Conservation (phyloP, 2,797 vertebrate species). For the Hydrocynus forskahlii region DNA sequence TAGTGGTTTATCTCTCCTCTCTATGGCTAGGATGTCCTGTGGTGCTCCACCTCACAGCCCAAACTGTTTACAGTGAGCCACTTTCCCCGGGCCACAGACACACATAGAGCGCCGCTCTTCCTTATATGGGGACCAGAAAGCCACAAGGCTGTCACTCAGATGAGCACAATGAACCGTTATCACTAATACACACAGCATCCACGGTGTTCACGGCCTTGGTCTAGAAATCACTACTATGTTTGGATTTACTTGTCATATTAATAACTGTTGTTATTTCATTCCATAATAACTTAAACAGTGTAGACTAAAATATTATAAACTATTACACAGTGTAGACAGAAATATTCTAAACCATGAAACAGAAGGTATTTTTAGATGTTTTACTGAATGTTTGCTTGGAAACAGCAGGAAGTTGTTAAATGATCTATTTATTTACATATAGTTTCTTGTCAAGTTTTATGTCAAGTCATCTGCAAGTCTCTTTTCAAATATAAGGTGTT, state of each 20-base stretch:
- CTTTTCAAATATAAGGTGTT: too few relatives aligned
- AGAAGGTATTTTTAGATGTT: background rate
- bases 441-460: too few relatives aligned
- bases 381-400: background rate
- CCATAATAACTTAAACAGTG: background rate
- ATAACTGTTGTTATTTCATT: background rate
- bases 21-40: constrained; percentile 60
- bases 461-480: too few relatives aligned
- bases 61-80: constrained; percentile 77
- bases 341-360: background rate
- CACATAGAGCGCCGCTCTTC: constrained; percentile 64
- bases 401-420: background rate
- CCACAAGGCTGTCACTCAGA: constrained; percentile 64
- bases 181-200: constrained; percentile 1
- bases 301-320: background rate
- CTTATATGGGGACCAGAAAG: constrained; percentile 77
- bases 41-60: constrained; percentile 59
- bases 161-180: constrained; percentile 24
- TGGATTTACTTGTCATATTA: background rate
- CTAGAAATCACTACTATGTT: background rate
- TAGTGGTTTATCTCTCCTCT: constrained; percentile 18
- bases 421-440: background rate
- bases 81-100: constrained; percentile 60
- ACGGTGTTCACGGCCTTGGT: background rate
- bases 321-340: constrained; percentile 1